phyloP scores from a whole-genome alignment of 2,888 invertebrate genomes.

The Stictocephala bisonia region DNA sequence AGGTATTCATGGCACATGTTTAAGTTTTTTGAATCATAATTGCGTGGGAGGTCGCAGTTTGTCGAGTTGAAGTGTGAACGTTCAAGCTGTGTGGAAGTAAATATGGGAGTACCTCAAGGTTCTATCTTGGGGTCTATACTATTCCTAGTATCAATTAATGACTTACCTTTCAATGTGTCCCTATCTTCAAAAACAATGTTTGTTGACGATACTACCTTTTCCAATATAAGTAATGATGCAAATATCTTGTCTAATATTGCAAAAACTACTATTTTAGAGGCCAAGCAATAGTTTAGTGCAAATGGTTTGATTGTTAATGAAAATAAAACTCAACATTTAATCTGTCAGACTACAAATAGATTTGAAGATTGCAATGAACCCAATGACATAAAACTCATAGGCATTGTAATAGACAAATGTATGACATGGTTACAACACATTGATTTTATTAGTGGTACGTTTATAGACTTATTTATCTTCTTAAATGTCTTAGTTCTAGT shows the following conservation, averaged over 20 bases:
- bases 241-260: too few species aligned
- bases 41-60: background rate
- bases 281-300: background rate
- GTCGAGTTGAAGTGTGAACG: background rate
- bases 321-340: background rate
- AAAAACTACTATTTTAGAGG: too few species aligned
- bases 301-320: background rate
- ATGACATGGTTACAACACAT: background rate
- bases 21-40: background rate
- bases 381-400: background rate
- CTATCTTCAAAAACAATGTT: too few species aligned
- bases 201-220: background rate
- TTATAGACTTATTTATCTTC: background rate
- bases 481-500: background rate
- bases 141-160: slow-evolving; percentile 2
- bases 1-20: too few species aligned
- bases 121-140: background rate
- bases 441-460: background rate
- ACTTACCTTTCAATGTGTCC: too few species aligned
- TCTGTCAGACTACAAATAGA: background rate
- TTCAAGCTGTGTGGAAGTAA: background rate
- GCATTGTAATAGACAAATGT: background rate
- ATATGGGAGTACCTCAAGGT: background rate
- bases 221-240: background rate
- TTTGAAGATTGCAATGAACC: background rate